Base-by-base conservation (phyloP, 2,888 invertebrate genomes). In the Alsophila aescularia region DNA sequence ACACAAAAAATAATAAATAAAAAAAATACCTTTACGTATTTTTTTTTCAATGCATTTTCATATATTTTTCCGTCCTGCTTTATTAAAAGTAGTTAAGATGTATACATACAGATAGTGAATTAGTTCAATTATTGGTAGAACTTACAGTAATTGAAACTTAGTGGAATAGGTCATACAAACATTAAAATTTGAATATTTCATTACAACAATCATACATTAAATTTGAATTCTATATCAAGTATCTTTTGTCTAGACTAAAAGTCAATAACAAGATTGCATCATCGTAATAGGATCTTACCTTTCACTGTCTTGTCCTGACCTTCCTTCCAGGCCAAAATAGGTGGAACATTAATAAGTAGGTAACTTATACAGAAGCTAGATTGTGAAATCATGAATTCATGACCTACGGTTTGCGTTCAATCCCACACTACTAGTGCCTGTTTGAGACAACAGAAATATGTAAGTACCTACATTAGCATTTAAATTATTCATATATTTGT, bases 261-360 rank as follows among this genome's bases (percentile, higher is more conserved):
- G 53, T 58, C 59, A 58, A 51, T 56, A 32, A 5, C 1, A 16
- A 36, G 15, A 53, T 60, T 58, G 54, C 62, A 52, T 64, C 64
- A 66, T 36, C 39, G 35, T 4, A 48, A 53, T 34, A 60, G 60
- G 58, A 60, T 56, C 43, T 49, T 50, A 48, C 66, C 66, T 62
- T 66, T 66, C 66, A 61, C 59, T 43, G 51, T 43, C 15, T 42
- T 5, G 24, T 6, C 8, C 21, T 61, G 65, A 56, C 65, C 63
- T 65, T 63, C 58, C 47, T 51, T 14, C 36, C 47, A 35, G 31
- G 21, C 48, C 48, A 12, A 53, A 53, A 48, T 53, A 43, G 52
- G 50, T 18, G 36, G 39, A 34, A 44, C 14, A 52, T 40, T 40
- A 39, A 39, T 45, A 35, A 27, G 4, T 13, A 32, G 2, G 7